Percentiles rank a stretch among this genome's conserved stretches.
These are phyloP conservation scores for Whitmania pigra DNA, from an alignment of 1,140 invertebrate species.

Conservation along the genomic window DNA sequence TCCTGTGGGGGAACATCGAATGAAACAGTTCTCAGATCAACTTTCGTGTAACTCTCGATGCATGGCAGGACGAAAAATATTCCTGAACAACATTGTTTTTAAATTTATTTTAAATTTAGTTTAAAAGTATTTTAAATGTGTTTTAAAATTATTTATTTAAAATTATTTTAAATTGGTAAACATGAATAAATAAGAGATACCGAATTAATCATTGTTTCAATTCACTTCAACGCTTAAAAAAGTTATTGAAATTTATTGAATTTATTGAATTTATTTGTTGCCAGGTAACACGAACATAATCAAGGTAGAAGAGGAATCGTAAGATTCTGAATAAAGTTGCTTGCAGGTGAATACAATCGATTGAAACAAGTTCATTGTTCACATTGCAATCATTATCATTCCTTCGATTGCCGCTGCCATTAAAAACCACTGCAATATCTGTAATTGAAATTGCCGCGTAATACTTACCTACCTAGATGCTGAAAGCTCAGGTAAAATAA, in stretches of 20 bases:
- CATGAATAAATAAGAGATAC: too few relatives aligned
- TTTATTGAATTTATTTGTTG: too few relatives aligned
- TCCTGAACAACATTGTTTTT: conserved; percentile 28
- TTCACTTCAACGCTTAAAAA: neutral
- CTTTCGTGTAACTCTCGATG: conserved; percentile 75
- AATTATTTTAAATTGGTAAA: neutral
- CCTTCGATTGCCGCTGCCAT: neutral
- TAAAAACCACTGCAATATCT: neutral
- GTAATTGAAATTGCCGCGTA: neutral
- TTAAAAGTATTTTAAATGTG: too few relatives aligned
- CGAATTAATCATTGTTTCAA: neutral
- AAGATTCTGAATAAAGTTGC: neutral
- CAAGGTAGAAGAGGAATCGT: neutral
- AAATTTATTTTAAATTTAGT: too few relatives aligned
- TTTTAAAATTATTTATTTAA: too few relatives aligned
- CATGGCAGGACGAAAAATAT: conserved; percentile 77
- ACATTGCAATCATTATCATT: conserved; percentile 1
- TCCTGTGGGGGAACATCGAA: conserved; percentile 91
- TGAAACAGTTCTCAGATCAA: conserved; percentile 65
- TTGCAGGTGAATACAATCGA: neutral
- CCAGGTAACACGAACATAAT: neutral
- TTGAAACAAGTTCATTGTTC: neutral
- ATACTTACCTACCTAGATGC: neutral
- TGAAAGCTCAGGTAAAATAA: too few relatives aligned
- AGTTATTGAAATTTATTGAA: too few relatives aligned